Base-by-base conservation (phyloP, 2,797 vertebrate genomes). In the Microctenopoma stevenorrisi region DNA sequence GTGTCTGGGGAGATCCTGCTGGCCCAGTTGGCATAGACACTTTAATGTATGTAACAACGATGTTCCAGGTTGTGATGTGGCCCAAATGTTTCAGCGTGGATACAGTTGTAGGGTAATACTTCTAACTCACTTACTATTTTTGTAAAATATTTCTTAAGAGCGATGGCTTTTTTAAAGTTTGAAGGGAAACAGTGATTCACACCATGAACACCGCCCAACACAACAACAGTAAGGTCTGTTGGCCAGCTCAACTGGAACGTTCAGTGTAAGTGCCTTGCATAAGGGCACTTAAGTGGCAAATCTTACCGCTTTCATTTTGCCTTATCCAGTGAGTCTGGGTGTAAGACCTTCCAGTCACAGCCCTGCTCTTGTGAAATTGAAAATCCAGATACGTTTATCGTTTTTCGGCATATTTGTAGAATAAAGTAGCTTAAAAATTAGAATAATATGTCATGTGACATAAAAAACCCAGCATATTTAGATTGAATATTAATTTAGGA, bases 31-130 rank as follows among this genome's bases (percentile, higher is more conserved):
- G 74, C 62, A 25, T 46, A 74, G 12, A 9, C 58, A 47, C 44
- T 62, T 63, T 68, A 77, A 86, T 68, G 61, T 50, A 69, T 52
- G 48, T 74, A 76, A 43, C 64, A 80, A 82, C 25, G 57, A 16
- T 1, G 14, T 12, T 68, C 54, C 5, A 30, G 11, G 3, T 70
- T 74, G 25, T 26, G 54, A 5, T 47, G 48, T 11, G 6, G 47
- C 22, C 28, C 28, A 26, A 40, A 50, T 22, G 35, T 46, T 50
- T 38, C 16, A 40, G 10, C 26, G 15, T 13, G 1, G 33, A 44
- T 8, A 59, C 26, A 43, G 13, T 11, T 37, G 37, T 37, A 37
- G 6, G 30, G 30, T 33, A 33, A 5, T 33, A 7, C 30, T 33
- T 5, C 30, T 33, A 5, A 33, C 30, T 33, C 7, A 33, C 30